Conservation (phyloP, 37 sponge, comb jelly and placozoan genomes). For the Petrosia ficiformis region DNA sequence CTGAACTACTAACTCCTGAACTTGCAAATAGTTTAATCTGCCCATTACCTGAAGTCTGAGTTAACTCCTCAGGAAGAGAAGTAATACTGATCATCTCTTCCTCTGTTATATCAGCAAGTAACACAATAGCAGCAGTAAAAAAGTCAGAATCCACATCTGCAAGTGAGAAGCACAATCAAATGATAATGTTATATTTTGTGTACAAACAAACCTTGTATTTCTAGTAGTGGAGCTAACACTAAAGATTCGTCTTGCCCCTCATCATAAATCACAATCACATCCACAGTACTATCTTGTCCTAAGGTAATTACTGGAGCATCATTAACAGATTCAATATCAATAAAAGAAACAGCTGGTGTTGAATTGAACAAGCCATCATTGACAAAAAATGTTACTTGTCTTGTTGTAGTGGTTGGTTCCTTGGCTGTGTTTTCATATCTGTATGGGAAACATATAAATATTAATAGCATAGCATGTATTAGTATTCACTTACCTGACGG, state of each 20-base stretch:
- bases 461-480: no score
- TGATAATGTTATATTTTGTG: neutral
- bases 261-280: constrained; percentile 46
- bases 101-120: constrained; percentile 1
- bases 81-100: neutral
- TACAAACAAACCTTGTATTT: constrained; percentile 37
- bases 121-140: constrained; percentile 22
- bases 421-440: constrained; percentile 19
- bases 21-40: no score
- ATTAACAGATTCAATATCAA: constrained; percentile 24
- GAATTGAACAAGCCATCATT: constrained; percentile 62
- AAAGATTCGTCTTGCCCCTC: constrained; percentile 48
- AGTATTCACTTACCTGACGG: constrained; percentile 26
- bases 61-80: neutral
- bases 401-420: neutral
- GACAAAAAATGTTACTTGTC: constrained; percentile 37
- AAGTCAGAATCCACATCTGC: constrained; percentile 20
- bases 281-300: constrained; percentile 34
- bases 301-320: constrained; percentile 32
- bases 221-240: constrained; percentile 13
- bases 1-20: neutral
- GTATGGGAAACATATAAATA: neutral
- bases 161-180: neutral
- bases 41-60: neutral
- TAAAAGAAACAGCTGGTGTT: constrained; percentile 10